A percentile compares a stretch with the other conserved stretches of the same genome.
phyloP scores from a whole-genome alignment of 2,888 invertebrate genomes.

The Pseudococcus jackbeardsleyi region DNA sequence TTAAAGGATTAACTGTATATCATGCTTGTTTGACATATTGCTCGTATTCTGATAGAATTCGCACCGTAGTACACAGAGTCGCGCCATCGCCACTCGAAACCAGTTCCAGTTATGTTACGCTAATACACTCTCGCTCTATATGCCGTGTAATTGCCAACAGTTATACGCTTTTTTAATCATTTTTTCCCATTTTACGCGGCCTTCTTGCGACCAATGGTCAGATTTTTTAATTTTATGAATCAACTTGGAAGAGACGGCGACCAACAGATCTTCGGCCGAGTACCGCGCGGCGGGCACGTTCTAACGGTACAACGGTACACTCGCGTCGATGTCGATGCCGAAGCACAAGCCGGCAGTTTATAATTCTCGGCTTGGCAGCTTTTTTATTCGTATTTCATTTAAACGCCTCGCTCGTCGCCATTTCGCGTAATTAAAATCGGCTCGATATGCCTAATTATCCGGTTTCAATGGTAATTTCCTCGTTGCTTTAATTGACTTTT shows the following conservation, averaged over 20 bases:
- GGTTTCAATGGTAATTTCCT: constrained; percentile 11
- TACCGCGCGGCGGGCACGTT: background rate
- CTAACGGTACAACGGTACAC: background rate
- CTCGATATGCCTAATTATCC: constrained; percentile 36
- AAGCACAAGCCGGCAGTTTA: constrained; percentile 8
- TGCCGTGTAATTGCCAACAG: constrained; percentile 35
- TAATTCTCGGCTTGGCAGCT: background rate
- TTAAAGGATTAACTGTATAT: constrained; percentile 56
- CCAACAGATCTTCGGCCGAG: background rate
- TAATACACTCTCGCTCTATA: constrained; percentile 38
- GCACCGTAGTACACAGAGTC: constrained; percentile 29
- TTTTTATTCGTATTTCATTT: constrained; percentile 3
- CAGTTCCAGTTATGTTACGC: constrained; percentile 44
- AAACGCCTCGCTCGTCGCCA: constrained; percentile 18
- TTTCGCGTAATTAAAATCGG: background rate
- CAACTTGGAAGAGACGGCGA: background rate
- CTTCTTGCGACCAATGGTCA: background rate
- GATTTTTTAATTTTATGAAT: constrained; percentile 42
- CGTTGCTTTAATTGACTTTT: constrained; percentile 29
- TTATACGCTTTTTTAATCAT: constrained; percentile 40
- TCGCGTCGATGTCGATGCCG: background rate
- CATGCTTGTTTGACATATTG: constrained; percentile 54
- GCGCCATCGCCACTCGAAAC: background rate
- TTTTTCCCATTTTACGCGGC: constrained; percentile 9
- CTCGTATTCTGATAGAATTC: constrained; percentile 54